Conservation (phyloP, 1,140 invertebrate species). For the roundworm (Caenorhabditis elegans) region WBcel235 BX284602.5:10225501-10226000, state of each 20-base stretch:
- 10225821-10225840: slow-evolving; percentile 49
- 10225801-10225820: slow-evolving; percentile 55
- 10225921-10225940: slow-evolving; percentile 62
- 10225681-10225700: slow-evolving; percentile 60
- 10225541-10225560: slow-evolving; percentile 64
- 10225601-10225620: slow-evolving; percentile 65
- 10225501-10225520: slow-evolving; percentile 64
- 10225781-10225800: slow-evolving; percentile 61
- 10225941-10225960: slow-evolving; percentile 57
- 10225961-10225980: slow-evolving; percentile 28
- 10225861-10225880: slow-evolving; percentile 55
- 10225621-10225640: slow-evolving; percentile 65
- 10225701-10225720: slow-evolving; percentile 62
- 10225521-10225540: slow-evolving; percentile 56
- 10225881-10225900: slow-evolving; percentile 55
- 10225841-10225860: slow-evolving; percentile 57
- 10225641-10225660: slow-evolving; percentile 65
- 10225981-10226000: background rate
- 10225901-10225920: slow-evolving; percentile 60
- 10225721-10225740: slow-evolving; percentile 51
- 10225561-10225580: slow-evolving; percentile 60
- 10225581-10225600: slow-evolving; percentile 65
- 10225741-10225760: slow-evolving; percentile 9
- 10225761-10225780: slow-evolving; percentile 63
- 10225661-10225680: slow-evolving; percentile 57